Evolutionary conservation across 2,113 vertebrate genomes (phyloP), one percentile per base, ranked within the genome.

Genomic region (Engystomops pustulosus): DNA sequence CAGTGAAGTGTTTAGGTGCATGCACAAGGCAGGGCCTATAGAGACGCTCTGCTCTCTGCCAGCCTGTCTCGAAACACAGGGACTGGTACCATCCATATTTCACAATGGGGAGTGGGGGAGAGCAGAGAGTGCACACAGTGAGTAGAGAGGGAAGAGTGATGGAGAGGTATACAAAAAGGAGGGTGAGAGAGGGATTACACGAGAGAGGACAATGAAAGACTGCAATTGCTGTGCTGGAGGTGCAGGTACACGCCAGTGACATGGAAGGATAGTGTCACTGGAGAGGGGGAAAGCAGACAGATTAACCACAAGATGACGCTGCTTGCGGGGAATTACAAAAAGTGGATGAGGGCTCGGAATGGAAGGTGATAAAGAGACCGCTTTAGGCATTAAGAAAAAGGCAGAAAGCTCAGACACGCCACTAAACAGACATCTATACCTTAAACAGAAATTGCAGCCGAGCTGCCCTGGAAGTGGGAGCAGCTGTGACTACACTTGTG

Each of bases 21-120:
- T 96, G 96, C 96, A 97, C 96, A 96, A 97, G 96, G 95, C 95
- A 94, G 91, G 91, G 92, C 94, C 96, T 98, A 93, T 95, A 96
- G 96, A 98, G 96, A 96, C 93, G 91, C 90, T 93, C 94, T 76
- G 92, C 92, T 93, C 92, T 93, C 94, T 94, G 93, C 96, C 95
- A 95, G 95, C 95, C 95, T 96, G 94, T 95, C 96, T 97, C 96
- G 94, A 92, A 95, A 93, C 90, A 93, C 95, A 95, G 96, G 95
- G 98, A 98, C 96, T 95, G 95, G 96, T 96, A 94, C 96, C 95
- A 98, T 98, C 97, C 97, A 99, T 97, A 96, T 99, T 97, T 97
- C 96, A 96, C 97, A 95, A 96, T 38, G 72, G 93, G 91, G 89
- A 91, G 93, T 94, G 92, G 87, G 86, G 89, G 68, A 45, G 68